Evolutionary conservation across 2,888 invertebrate species (phyloP), one percentile per base, ranked within the genome.

Genomic region (Drosophila prostipennis): DNA sequence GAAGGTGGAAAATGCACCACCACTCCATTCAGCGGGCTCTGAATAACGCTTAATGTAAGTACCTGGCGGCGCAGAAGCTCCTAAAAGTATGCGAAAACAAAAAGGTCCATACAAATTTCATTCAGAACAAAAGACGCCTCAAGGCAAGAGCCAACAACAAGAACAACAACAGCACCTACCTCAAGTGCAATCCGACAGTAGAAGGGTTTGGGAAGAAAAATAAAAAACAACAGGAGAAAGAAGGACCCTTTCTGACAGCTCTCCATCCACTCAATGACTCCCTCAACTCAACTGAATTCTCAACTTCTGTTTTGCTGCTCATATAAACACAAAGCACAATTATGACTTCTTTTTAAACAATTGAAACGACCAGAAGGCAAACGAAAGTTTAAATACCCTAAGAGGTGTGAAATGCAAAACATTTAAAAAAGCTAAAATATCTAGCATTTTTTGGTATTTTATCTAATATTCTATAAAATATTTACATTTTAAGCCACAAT

Each of bases 1-100:
- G 53, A 39, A 56, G 72, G 14, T 65, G 63, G 45, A 61, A 64
- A 64, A 76, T 14, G 36, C n/a, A 5, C 4, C 11, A 29, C n/a
- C 46, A 46, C 34, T 61, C 48, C 63, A 69, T 79, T 73, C 76
- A 82, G 34, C 40, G 52, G 48, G 11, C 16, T 46, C 72, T 81
- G 76, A 72, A 72, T 67, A 77, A 63, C 67, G 78, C 81, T 73
- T 80, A 79, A 84, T 79, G 72, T 65, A 69, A 69, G 82, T 76
- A 53, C 76, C 73, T 68, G 54, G 46, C 8, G 10, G 42, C 34
- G 32, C 19, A 45, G 39, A 49, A 23, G 36, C 56, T 57, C 51
- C 68, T 69, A 64, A 71, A 64, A 65, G 74, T 68, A 68, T 67
- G 75, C 69, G 40, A 45, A 34, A 46, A 51, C 29, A 60, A 70